These are phyloP conservation scores for Platysternon megacephalum DNA, from an alignment of 2,113 vertebrate species.

Conservation along the genomic window DNA sequence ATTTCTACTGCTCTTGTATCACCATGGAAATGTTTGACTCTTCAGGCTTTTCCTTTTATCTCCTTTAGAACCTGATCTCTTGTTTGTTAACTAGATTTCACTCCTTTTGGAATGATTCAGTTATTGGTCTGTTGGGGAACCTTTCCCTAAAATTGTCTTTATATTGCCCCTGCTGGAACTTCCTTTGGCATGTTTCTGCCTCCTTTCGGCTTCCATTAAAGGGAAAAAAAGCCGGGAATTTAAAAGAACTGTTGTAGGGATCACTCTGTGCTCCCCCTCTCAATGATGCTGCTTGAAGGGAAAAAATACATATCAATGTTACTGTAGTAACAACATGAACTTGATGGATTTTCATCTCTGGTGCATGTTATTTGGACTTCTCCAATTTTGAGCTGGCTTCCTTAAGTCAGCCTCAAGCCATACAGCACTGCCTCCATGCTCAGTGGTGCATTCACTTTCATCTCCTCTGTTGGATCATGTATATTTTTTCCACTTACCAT, in stretches of 20 bases:
- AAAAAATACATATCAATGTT: not conserved
- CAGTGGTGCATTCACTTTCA: not conserved
- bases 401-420: not conserved
- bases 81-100: not conserved
- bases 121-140: not conserved
- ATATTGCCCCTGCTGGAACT: not conserved
- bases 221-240: too few relatives aligned
- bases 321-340: too few relatives aligned
- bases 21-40: fast-evolving
- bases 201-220: not conserved
- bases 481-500: not conserved
- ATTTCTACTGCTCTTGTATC: not conserved
- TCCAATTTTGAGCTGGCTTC: not conserved
- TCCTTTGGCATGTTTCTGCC: fast-evolving
- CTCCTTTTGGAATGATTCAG: not conserved
- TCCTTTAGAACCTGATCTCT: not conserved
- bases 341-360: not conserved
- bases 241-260: fast-evolving
- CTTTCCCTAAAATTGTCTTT: not conserved
- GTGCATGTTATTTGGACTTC: not conserved
- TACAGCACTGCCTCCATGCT: fast-evolving
- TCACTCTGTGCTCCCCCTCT: not conserved
- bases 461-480: not conserved
- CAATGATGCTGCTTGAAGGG: not conserved
- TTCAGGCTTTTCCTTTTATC: not conserved